Evolutionary conservation across 2,797 vertebrate species (phyloP), one percentile per base, ranked within the genome.

Genomic region (Sardinella longiceps): DNA sequence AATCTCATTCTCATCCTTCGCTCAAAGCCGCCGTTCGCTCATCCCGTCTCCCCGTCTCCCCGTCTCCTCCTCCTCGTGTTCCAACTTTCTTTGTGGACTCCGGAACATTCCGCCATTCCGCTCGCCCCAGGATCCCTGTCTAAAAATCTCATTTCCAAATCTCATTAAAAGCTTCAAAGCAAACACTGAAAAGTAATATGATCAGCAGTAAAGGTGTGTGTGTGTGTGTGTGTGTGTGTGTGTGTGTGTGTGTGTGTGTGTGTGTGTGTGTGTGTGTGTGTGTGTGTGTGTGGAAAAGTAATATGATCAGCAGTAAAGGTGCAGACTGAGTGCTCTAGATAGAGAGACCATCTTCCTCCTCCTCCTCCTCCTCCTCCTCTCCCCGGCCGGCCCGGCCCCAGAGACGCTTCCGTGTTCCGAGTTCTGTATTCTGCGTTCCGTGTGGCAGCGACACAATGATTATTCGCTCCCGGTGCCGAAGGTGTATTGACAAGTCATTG

Each of bases 151-250:
- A 86, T 88, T 88, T 85, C 23, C 77, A 82, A 77, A 81, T 87
- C 84, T 87, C 58, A 84, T 86, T 87, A 81, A 37, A 30, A 23
- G 82, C 70, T 85, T 86, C 80, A 89, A 84, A 89, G 83, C 39
- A 83, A 46, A 88, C 70, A 66, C 11, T 50, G 30, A 45, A 50
- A 46, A 30, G 80, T 60, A 70, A 86, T 80, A 5, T 39, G 46
- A 74, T 70, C 56, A 46, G 80, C 51, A 80, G n/a, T 46, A 85
- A 84, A 83, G 50, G 77, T 81, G 60, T n/a, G n/a, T n/a, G n/a
- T n/a, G n/a, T n/a, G n/a, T n/a, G n/a, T n/a, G n/a, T n/a, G n/a
- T n/a, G n/a, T n/a, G n/a, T n/a, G n/a, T n/a, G n/a, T 46, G 46
- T 46, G 46, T 46, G 46, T 46, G 46, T 46, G 46, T 6, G 46